A percentile compares a stretch with the other conserved stretches of the same genome.
Conservation (phyloP, 2,888 invertebrate species). For the Diarsia dahlii region DNA sequence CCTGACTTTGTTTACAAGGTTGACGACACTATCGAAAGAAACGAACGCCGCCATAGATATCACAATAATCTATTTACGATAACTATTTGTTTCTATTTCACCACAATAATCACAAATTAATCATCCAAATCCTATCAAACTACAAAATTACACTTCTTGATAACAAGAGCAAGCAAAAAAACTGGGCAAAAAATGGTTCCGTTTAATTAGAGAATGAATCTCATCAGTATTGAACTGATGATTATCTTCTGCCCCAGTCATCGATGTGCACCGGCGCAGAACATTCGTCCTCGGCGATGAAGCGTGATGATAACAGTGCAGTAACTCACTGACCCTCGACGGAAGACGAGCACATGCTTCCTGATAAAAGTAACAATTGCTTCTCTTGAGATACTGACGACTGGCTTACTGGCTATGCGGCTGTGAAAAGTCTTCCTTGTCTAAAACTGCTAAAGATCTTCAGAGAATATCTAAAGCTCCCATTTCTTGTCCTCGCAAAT, state of each 20-base stretch:
- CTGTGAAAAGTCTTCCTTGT: background rate
- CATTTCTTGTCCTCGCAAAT: no score
- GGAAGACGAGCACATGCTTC: conserved; percentile 17
- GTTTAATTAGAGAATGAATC: conserved; percentile 35
- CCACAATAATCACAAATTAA: conserved; percentile 9
- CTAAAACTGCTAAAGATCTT: background rate
- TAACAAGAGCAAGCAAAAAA: conserved; percentile 25
- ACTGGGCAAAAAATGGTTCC: conserved; percentile 42
- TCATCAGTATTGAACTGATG: background rate
- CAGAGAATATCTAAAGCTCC: background rate
- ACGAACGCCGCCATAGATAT: background rate
- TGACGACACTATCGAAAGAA: background rate
- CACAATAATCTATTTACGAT: conserved; percentile 7
- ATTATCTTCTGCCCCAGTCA: background rate
- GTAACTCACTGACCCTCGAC: conserved; percentile 19
- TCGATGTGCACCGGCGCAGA: conserved; percentile 35
- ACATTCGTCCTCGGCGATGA: conserved; percentile 29
- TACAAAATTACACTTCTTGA: conserved; percentile 8
- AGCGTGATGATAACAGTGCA: conserved; percentile 42
- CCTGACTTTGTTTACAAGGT: background rate
- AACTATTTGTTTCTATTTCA: background rate
- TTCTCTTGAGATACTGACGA: background rate
- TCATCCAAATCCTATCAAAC: background rate
- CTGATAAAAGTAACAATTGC: background rate
- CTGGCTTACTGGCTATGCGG: background rate